Evolutionary conservation across 2,113 vertebrate genomes (phyloP).

Genomic region (Ibidorhyncha struthersii): DNA sequence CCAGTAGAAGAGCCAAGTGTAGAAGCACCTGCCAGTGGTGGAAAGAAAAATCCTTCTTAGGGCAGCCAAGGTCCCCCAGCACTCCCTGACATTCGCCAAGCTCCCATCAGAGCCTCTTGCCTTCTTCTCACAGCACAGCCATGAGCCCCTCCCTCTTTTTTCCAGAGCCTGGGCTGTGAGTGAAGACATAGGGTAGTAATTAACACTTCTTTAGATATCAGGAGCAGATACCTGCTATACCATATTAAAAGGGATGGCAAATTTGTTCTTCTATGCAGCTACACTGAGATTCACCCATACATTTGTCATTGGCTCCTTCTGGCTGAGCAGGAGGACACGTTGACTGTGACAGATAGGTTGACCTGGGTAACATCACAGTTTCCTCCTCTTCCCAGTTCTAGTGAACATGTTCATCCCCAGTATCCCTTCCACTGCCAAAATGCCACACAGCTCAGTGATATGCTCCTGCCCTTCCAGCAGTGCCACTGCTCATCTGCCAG

Average conservation of each 20-base stretch:
- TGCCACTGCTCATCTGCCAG: neutral
- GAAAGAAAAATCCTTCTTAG: neutral
- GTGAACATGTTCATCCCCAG: neutral
- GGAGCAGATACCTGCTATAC: neutral
- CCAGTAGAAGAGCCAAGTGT: neutral
- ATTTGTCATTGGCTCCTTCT: neutral
- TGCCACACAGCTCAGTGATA: neutral
- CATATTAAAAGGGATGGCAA: fast-evolving
- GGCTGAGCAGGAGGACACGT: neutral
- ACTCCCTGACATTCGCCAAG: neutral
- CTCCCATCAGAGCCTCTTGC: neutral
- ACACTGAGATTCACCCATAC: fast-evolving
- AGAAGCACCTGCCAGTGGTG: neutral
- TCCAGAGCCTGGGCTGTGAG: neutral
- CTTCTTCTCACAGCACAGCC: neutral
- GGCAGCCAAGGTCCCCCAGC: neutral
- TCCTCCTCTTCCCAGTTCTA: neutral
- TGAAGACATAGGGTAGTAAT: neutral
- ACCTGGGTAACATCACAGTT: fast-evolving
- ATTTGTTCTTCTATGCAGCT: neutral
- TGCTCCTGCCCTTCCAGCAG: neutral
- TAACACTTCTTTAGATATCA: neutral
- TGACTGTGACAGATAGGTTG: neutral
- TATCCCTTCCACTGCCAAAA: neutral
- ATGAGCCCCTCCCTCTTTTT: neutral